These are phyloP conservation scores for Drosophila carrolli DNA, from an alignment of 1,140 invertebrate genomes.

Conservation along the genomic window DNA sequence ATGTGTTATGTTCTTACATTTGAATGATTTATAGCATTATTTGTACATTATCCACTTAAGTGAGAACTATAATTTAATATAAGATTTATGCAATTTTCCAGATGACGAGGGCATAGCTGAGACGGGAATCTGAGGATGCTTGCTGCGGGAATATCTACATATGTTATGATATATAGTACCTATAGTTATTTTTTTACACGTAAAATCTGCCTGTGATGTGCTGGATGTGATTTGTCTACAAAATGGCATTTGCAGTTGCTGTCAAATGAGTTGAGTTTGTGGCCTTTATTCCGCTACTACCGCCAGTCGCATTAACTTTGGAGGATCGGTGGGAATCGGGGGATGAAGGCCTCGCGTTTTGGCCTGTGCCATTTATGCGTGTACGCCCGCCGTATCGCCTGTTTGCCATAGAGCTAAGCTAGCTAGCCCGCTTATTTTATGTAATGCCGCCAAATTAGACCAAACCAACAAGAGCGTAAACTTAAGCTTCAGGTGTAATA, in stretches of 20 bases:
- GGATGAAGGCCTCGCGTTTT: constrained; percentile 5
- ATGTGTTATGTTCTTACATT: constrained; percentile 12
- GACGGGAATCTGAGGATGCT: constrained; percentile 91
- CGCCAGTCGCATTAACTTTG: not conserved
- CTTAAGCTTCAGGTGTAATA: constrained; percentile 72
- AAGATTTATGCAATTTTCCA: constrained; percentile 84
- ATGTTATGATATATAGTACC: constrained; percentile 32
- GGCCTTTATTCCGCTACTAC: not conserved
- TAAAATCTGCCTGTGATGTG: constrained; percentile 80
- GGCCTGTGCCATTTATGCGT: constrained; percentile 39
- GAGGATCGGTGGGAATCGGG: not conserved
- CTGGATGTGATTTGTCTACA: constrained; percentile 79
- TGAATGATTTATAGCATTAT: not conserved
- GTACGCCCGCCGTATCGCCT: constrained; percentile 9
- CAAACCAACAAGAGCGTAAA: constrained; percentile 76
- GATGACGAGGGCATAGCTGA: constrained; percentile 97
- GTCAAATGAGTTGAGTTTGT: constrained; percentile 35
- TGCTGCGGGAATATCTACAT: constrained; percentile 35
- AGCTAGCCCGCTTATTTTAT: constrained; percentile 32
- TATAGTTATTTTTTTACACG: constrained; percentile 50
- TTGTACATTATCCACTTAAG: constrained; percentile 7
- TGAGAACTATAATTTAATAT: not conserved
- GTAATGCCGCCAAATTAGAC: constrained; percentile 68
- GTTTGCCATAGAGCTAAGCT: constrained; percentile 57
- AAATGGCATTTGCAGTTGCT: constrained; percentile 57